Conservation (phyloP, 2,797 vertebrate genomes). For the Malurus leucopterus region DNA sequence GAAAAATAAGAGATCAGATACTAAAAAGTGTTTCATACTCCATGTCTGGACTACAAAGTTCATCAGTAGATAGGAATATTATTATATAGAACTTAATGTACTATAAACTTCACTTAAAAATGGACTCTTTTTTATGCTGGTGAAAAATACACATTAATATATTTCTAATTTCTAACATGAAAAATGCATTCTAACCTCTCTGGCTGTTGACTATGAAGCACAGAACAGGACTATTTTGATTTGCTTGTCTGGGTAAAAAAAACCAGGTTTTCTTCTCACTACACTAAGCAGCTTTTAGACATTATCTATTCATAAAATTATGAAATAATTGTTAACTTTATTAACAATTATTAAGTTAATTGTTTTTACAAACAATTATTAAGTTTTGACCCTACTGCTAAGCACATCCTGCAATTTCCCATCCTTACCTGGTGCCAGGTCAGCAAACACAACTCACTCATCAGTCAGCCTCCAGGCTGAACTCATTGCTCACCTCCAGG, state of each 20-base stretch:
- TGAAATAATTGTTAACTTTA: background rate
- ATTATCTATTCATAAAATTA: background rate
- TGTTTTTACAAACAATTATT: background rate
- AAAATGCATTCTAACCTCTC: background rate
- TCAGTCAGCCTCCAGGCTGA: conserved; percentile 83
- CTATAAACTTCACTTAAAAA: background rate
- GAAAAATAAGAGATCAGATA: background rate
- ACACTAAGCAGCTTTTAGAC: background rate
- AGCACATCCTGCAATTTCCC: background rate
- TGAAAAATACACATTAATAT: background rate
- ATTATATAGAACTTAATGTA: background rate
- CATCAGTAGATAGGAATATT: background rate
- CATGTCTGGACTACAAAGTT: background rate
- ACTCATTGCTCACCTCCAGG: conserved; percentile 82
- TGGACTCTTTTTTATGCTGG: background rate
- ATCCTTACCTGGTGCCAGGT: background rate
- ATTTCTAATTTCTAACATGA: background rate
- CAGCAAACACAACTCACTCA: background rate
- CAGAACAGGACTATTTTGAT: background rate
- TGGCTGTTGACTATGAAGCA: background rate
- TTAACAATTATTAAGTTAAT: background rate
- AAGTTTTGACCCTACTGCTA: background rate
- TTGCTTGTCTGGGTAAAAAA: background rate
- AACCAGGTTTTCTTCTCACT: background rate
- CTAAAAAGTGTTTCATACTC: background rate